Base-by-base conservation (phyloP, 2,797 vertebrate species). In the Hydrocynus forskahlii region DNA sequence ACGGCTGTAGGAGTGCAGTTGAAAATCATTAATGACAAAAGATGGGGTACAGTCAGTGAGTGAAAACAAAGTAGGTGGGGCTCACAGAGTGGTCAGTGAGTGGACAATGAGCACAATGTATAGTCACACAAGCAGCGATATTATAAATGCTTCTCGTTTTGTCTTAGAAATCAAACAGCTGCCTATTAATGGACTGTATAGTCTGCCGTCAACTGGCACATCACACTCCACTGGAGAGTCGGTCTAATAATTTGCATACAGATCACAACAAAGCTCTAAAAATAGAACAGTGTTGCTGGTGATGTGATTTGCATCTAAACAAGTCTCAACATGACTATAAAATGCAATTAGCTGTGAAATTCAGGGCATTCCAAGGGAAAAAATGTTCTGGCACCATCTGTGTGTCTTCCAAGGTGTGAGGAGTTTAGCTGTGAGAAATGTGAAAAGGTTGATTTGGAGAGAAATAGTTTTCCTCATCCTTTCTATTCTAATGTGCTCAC, bases 381-480 rank as follows among this genome's bases (percentile, higher is more conserved):
- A 48, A 19, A 74, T 40, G 4, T 25, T 48, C n/a, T 71, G 57
- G 66, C 60, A 80, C 78, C 77, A 71, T 76, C 82, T 76, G 76
- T 78, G 81, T 74, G 62, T 83, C 71, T 79, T 75, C 55, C 55
- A 75, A 71, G 76, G 76, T 79, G 76, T 75, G 71, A 83, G 72
- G 76, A 54, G n/a, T 75, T 75, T 23, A 71, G 35, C 23, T 45
- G 7, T 55, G 64, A 71, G 66, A 71, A n/a, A 50, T 79, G 66
- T 57, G 68, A 75, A 55, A 71, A 55, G 57, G 38, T 12, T 69
- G 62, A 74, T 25, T 23, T n/a, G 21, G 14, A 59, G 35, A 35
- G 71, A 29, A 48, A 29, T 12, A 70, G 0, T 6, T 7, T 43
- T 62, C 59, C 48, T 5, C 29, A 16, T 66, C 10, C 40, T 57